Base-by-base conservation (phyloP, 2,888 invertebrate genomes). In the Amphipyra berbera region DNA sequence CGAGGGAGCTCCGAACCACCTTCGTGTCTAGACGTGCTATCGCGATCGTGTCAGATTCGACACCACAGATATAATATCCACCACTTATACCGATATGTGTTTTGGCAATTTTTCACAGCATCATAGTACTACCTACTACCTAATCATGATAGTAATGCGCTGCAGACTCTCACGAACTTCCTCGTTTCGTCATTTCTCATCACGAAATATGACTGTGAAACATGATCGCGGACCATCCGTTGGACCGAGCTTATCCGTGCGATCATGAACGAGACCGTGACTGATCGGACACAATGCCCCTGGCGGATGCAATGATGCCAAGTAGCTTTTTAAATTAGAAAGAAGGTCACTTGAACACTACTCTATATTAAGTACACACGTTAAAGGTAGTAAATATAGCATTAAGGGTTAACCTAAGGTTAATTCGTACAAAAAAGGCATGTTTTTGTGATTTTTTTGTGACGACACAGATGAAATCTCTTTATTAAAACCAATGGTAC, bases 221-320 rank as follows among this genome's bases (percentile, higher is more conserved):
- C 79, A 79, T 81, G 80, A 78, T 76, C 73, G 73, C 67, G 57
- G 73, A 58, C 70, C 62, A 76, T 64, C 76, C 68, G 79, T 68
- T 73, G 68, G 62, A 72, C 46, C 50, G 63, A 66, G 77, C 71
- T 77, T 73, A 85, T 78, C 87, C 88, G 89, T 89, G 87, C 87
- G 86, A 76, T 86, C 85, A 85, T 85, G 87, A 88, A 84, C 84
- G 86, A 82, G 86, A 84, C 91, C 91, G 88, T 89, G 88, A 88
- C 90, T 76, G 88, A 92, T 90, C 86, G 86, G 82, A 79, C 85
- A 89, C 87, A 88, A 89, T 86, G 85, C 85, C 82, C 77, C 79
- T 72, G 81, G 82, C 83, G 83, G 82, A 84, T 80, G 84, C 82
- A 82, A 80, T 80, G 83, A 82, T 78, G 71, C 76, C 78, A 64